Percentiles rank a stretch among this genome's conserved stretches.
These are phyloP conservation scores for Gymnothorax reevesii DNA, from an alignment of 2,797 vertebrate species.

Conservation along the genomic window DNA sequence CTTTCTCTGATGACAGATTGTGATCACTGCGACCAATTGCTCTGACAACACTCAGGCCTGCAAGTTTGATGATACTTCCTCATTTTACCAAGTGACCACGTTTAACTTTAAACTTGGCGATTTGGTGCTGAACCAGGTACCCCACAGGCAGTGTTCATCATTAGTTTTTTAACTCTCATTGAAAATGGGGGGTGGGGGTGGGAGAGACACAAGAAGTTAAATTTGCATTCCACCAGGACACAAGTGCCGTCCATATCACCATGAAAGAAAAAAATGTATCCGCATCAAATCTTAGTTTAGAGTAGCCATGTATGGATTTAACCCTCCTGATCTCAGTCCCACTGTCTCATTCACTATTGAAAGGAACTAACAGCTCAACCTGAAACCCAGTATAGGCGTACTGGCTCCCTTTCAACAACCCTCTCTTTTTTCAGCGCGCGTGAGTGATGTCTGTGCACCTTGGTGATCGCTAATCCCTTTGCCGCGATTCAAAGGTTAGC, in stretches of 20 bases:
- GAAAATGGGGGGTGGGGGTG: background rate
- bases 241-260: background rate
- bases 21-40: background rate
- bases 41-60: background rate
- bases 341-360: constrained; percentile 32
- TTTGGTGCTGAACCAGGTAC: constrained; percentile 8
- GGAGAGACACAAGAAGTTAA: background rate
- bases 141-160: background rate
- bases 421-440: constrained; percentile 50
- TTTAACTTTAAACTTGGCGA: constrained; percentile 16
- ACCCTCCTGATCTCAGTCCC: constrained; percentile 11
- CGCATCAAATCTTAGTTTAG: background rate
- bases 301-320: background rate
- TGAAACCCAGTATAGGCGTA: constrained; percentile 22
- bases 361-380: background rate
- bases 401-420: constrained; percentile 45
- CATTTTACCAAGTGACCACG: background rate
- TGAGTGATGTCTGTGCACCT: constrained; percentile 12
- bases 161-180: background rate
- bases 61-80: background rate
- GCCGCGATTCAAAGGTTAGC: constrained; percentile 22
- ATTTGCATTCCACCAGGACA: background rate
- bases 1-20: background rate
- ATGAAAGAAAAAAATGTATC: background rate
- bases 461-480: constrained; percentile 21